Evolutionary conservation across 2,113 vertebrate species (phyloP), one percentile per base, ranked within the genome.

Genomic region (Thalassarche chlororhynchos): DNA sequence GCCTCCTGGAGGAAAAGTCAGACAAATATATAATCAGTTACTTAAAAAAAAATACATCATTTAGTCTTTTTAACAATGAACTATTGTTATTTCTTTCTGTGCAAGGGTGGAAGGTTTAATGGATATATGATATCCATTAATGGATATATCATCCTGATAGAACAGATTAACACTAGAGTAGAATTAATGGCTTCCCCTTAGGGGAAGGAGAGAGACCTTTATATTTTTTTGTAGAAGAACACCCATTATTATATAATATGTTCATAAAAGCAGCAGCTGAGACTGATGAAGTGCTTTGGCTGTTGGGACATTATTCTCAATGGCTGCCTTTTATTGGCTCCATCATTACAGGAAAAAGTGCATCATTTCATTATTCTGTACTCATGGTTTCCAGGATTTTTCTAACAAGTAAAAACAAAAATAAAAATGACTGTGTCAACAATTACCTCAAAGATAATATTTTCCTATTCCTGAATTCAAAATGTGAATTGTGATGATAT

Each of bases 101-200:
- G 61, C 0, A 10, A 69, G 38, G 70, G 46, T 87, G 78, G 81
- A 61, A 87, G 70, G 26, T 91, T 93, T 95, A 84, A 95, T 60
- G 78, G 93, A 54, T 93, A 65, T 58, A 76, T 72, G 74, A 76
- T 80, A 65, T 6, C 70, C 90, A 74, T 65, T 91, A 91, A 89
- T 62, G 68, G 75, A 58, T 88, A 44, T 49, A 88, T 93, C 93
- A 83, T 46, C 14, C 2, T 60, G 84, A 80, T 66, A 47, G 78
- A 77, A 90, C 3, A 74, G 83, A 90, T 89, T 83, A 79, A 87
- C 66, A 66, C 70, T n/a, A 17, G n/a, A 77, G 66, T 6, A 89
- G 74, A 83, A 96, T 85, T 82, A 91, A 96, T 65, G 70, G 62
- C 87, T 94, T 95, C 66, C 62, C 58, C 84, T 93, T 47, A 77